Conservation (phyloP, 2,797 vertebrate genomes). For the Denticeps clupeoides region DNA sequence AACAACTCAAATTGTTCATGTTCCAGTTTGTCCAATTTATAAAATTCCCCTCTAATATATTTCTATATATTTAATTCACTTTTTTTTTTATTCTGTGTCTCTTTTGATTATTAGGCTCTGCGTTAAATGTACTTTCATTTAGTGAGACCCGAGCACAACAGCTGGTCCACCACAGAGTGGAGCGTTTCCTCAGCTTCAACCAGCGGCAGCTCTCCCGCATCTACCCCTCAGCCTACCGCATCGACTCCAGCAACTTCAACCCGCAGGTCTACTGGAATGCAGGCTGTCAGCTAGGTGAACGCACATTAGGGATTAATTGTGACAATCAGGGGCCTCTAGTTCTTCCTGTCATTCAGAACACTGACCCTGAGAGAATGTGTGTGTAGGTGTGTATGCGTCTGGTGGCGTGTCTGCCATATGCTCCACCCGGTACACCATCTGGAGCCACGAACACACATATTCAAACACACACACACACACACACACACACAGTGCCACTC, state of each 20-base stretch:
- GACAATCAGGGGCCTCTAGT: too few relatives aligned
- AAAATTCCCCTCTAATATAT: too few relatives aligned
- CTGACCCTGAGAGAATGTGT: background rate
- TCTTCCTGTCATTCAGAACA: background rate
- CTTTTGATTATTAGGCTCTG: constrained; percentile 63
- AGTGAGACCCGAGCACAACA: constrained; percentile 90
- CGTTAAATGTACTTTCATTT: constrained; percentile 86
- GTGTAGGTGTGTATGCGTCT: constrained; percentile 9
- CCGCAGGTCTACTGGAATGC: constrained; percentile 93
- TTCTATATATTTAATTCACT: background rate
- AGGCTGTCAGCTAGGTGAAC: constrained; percentile 84
- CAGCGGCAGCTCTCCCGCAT: constrained; percentile 88
- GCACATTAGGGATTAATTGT: too few relatives aligned
- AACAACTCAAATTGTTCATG: too few relatives aligned
- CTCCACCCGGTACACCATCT: background rate
- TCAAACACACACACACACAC: background rate
- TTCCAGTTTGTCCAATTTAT: background rate
- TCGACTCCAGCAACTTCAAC: constrained; percentile 97
- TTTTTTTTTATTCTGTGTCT: background rate
- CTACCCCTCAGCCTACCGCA: constrained; percentile 93
- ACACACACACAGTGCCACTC: constrained; percentile 6
- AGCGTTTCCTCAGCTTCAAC: constrained; percentile 87
- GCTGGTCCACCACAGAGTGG: constrained; percentile 80
- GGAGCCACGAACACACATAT: background rate
- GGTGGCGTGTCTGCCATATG: constrained; percentile 13